A percentile compares a stretch with the other conserved stretches of the same genome.
Conservation (phyloP, 2,888 invertebrate genomes). For the Phaonia tiefii region DNA sequence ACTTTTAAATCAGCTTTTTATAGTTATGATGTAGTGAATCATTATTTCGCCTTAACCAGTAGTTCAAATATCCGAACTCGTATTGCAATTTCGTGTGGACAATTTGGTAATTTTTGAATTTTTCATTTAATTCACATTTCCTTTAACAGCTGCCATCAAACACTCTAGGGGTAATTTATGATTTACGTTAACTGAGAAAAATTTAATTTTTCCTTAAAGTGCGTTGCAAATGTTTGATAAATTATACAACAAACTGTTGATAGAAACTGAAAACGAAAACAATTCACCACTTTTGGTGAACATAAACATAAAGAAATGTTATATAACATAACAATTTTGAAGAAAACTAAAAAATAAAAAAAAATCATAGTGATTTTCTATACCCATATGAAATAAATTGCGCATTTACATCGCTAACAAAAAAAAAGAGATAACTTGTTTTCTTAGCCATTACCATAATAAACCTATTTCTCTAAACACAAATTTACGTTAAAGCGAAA, state of each 20-base stretch:
- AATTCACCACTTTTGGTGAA: slow-evolving; percentile 19
- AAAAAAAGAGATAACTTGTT: slow-evolving; percentile 58
- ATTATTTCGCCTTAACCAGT: no score
- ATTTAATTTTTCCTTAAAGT: background rate
- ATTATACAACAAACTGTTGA: slow-evolving; percentile 11
- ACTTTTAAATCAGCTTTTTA: no score
- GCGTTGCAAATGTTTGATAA: slow-evolving; percentile 38
- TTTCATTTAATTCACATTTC: slow-evolving; percentile 35
- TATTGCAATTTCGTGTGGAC: background rate
- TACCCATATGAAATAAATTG: slow-evolving; percentile 21
- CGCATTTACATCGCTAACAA: slow-evolving; percentile 8
- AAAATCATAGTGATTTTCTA: background rate
- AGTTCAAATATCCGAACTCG: no score
- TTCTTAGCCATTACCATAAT: slow-evolving; percentile 44
- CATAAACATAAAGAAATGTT: slow-evolving; percentile 9
- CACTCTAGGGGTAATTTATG: slow-evolving; percentile 38
- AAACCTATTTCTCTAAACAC: slow-evolving; percentile 20
- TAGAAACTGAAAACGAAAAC: background rate
- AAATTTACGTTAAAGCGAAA: slow-evolving; percentile 27
- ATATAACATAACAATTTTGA: slow-evolving; percentile 15
- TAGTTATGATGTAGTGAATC: no score
- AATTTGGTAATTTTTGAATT: slow-evolving; percentile 26
- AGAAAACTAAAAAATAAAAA: no score
- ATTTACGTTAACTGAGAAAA: slow-evolving; percentile 37
- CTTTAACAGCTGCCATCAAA: slow-evolving; percentile 20